Evolutionary conservation across 2,888 invertebrate species (phyloP).

Genomic region (Acanthosepion pharaonis): DNA sequence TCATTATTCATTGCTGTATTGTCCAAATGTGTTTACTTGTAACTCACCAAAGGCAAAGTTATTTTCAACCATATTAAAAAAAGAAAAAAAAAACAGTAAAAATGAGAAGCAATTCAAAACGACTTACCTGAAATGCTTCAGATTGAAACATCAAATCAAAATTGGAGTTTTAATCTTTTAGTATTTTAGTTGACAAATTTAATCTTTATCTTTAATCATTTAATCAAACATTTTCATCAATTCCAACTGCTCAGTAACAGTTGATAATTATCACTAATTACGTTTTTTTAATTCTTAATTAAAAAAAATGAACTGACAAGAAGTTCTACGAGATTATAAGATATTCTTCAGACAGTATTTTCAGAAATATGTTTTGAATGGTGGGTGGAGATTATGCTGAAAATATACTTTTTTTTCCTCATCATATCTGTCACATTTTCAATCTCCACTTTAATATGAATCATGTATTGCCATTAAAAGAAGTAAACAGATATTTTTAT

Average conservation of each 20-base stretch:
- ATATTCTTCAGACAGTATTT: too few species aligned
- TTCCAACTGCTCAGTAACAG: background rate
- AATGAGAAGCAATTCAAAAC: background rate
- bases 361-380: background rate
- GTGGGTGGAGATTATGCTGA: background rate
- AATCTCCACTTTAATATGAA: too few species aligned
- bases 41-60: background rate
- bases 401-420: background rate
- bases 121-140: background rate
- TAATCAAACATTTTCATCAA: background rate
- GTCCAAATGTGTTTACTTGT: background rate
- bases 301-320: too few species aligned
- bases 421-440: too few species aligned
- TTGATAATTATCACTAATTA: background rate
- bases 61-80: background rate
- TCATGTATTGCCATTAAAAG: too few species aligned
- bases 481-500: too few species aligned
- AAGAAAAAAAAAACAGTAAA: background rate
- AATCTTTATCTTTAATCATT: background rate
- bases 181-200: background rate
- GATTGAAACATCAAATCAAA: background rate
- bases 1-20: too few species aligned
- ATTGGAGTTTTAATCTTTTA: background rate
- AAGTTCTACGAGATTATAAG: too few species aligned
- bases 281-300: too few species aligned